These are phyloP conservation scores for Plotosus lineatus DNA, from an alignment of 2,113 vertebrate species.

Conservation along the genomic window DNA sequence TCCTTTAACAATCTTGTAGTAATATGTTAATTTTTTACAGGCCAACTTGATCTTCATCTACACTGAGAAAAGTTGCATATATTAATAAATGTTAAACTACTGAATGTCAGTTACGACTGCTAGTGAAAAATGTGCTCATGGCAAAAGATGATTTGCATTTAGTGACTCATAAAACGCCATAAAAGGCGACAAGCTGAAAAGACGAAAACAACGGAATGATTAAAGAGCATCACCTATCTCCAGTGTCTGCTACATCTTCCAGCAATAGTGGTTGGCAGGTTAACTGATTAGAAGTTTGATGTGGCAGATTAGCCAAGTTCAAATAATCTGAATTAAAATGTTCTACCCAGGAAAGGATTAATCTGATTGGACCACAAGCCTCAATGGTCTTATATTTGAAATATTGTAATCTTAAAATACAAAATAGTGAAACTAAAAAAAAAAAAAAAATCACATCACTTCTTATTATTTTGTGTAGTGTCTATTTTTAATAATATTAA, in stretches of 20 bases:
- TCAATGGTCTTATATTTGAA: too few species aligned
- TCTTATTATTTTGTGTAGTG: too few species aligned
- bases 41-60: neutral
- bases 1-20: neutral
- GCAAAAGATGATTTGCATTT: neutral
- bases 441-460: too few species aligned
- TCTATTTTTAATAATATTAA: too few species aligned
- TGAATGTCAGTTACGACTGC: too few species aligned
- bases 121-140: neutral
- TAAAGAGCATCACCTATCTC: neutral
- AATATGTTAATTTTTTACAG: neutral
- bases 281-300: too few species aligned
- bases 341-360: too few species aligned
- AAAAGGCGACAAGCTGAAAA: neutral
- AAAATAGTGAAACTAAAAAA: too few species aligned
- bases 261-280: too few species aligned
- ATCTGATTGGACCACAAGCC: too few species aligned
- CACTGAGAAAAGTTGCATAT: neutral
- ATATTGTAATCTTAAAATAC: too few species aligned
- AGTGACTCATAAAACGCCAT: neutral
- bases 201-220: neutral
- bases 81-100: neutral
- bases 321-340: too few species aligned
- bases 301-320: neutral
- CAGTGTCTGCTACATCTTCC: neutral